These are phyloP conservation scores for Athrips mouffetella DNA, from an alignment of 2,888 invertebrate species.

Conservation along the genomic window DNA sequence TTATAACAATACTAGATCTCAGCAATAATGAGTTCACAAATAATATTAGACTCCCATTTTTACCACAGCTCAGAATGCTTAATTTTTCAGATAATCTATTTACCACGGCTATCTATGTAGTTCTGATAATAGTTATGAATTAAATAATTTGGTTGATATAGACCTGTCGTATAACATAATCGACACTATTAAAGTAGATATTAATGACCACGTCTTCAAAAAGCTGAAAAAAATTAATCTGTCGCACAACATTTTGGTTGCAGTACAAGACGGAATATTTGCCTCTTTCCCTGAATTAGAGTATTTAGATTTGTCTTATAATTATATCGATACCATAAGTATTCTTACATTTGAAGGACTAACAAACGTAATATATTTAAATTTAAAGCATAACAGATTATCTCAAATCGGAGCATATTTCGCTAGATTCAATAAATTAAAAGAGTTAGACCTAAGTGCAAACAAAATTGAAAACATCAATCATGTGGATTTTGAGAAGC, in stretches of 20 bases:
- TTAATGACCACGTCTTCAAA: conserved; percentile 25
- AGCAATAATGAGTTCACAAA: conserved; percentile 31
- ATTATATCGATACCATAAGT: conserved; percentile 39
- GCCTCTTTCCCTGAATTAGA: conserved; percentile 30
- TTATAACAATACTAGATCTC: conserved; percentile 37
- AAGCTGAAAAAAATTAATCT: conserved; percentile 41
- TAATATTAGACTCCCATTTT: conserved; percentile 32
- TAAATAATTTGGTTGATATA: conserved; percentile 34
- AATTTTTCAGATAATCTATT: conserved; percentile 44
- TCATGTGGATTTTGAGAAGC: conserved; percentile 37
- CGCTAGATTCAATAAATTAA: conserved; percentile 44
- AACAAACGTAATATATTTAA: conserved; percentile 37
- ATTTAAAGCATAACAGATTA: conserved; percentile 47
- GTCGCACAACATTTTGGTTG: conserved; percentile 44
- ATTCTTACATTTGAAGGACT: conserved; percentile 49
- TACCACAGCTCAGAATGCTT: conserved; percentile 37
- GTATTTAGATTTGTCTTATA: conserved; percentile 43
- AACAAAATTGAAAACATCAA: conserved; percentile 42
- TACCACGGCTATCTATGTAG: conserved; percentile 40
- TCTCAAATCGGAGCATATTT: conserved; percentile 43
- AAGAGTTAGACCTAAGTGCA: conserved; percentile 38
- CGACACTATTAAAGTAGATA: conserved; percentile 27
- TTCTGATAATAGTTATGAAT: conserved; percentile 19
- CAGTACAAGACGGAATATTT: conserved; percentile 42
- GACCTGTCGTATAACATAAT: conserved; percentile 53